Evolutionary conservation across 2,888 invertebrate species (phyloP).

Genomic region (Sesamia inferens): DNA sequence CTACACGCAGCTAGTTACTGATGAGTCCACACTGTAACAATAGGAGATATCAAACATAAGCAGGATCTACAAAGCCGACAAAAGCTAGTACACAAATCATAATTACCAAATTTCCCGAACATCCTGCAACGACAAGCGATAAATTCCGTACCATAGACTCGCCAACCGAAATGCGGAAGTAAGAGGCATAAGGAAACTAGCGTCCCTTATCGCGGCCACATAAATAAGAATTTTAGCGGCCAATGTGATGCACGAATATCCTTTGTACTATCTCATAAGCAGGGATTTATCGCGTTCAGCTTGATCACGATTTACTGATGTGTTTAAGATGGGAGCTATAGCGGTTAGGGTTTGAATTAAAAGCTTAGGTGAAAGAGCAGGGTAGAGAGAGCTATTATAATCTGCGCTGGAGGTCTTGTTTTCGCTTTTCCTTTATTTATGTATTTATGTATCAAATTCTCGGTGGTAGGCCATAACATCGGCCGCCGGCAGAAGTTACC

Average conservation of each 20-base stretch:
- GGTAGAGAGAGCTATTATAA: too few relatives aligned
- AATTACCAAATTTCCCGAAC: constrained; percentile 1
- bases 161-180: constrained; percentile 28
- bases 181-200: constrained; percentile 63
- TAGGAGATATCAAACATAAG: not conserved
- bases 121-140: constrained; percentile 12
- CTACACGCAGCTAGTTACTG: too few relatives aligned
- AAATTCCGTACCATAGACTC: constrained; percentile 31
- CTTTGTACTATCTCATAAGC: constrained; percentile 82
- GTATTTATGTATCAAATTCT: too few relatives aligned
- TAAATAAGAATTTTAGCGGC: constrained; percentile 84
- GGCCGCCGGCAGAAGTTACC: too few relatives aligned
- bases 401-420: not conserved
- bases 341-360: constrained; percentile 22
- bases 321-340: constrained; percentile 52
- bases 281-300: constrained; percentile 81
- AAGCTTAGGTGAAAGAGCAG: not conserved
- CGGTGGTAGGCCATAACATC: too few relatives aligned
- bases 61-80: not conserved
- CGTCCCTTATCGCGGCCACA: constrained; percentile 70
- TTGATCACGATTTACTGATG: constrained; percentile 80
- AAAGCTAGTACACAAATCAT: constrained; percentile 5
- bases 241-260: constrained; percentile 75
- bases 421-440: not conserved
- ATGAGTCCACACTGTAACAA: too few relatives aligned